Conservation (phyloP, 2,113 vertebrate species). For the Oncorhynchus clarkii region DNA sequence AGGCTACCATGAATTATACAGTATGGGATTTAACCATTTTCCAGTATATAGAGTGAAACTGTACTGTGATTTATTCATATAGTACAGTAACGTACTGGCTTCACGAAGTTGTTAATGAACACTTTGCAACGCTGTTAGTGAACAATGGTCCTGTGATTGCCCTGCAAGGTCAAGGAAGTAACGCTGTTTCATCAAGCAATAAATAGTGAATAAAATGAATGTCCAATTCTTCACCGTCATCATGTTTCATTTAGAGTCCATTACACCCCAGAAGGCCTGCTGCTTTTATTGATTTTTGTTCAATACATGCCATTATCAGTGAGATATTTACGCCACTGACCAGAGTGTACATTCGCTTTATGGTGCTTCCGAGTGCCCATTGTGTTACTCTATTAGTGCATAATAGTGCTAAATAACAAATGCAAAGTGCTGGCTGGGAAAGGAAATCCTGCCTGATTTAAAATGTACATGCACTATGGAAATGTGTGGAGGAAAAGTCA, state of each 20-base stretch:
- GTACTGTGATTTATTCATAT: no score
- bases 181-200: background rate
- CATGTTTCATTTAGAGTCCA: background rate
- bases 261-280: background rate
- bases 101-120: background rate
- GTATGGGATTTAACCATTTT: background rate
- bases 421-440: background rate
- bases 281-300: slow-evolving; percentile 21
- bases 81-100: background rate
- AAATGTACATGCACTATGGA: background rate
- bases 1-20: slow-evolving; percentile 1
- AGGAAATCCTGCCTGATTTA: background rate
- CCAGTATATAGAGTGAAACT: no score
- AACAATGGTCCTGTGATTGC: background rate
- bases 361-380: slow-evolving; percentile 30
- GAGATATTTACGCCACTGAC: slow-evolving; percentile 46
- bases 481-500: background rate
- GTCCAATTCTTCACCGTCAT: background rate
- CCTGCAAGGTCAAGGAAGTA: background rate
- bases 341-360: slow-evolving; percentile 41
- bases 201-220: background rate
- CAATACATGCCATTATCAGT: slow-evolving; percentile 44
- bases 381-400: slow-evolving; percentile 20
- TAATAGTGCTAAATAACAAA: slow-evolving; percentile 17
- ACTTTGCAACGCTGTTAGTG: background rate